Evolutionary conservation across 2,888 invertebrate species (phyloP), one percentile per base, ranked within the genome.

Genomic region (Spodoptera littoralis): DNA sequence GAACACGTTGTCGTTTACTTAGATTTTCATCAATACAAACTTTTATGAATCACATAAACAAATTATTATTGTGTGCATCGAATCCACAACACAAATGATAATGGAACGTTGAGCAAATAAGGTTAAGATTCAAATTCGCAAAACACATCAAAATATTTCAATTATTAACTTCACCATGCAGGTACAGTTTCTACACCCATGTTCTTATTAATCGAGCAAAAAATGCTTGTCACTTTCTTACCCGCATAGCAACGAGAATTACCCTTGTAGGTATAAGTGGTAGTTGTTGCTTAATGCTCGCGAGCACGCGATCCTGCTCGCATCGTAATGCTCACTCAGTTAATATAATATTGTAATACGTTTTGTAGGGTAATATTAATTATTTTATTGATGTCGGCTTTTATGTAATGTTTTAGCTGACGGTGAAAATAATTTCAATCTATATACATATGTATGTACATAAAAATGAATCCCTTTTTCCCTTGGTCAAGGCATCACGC

Each of bases 281-380:
- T 42, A 41, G 57, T 71, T 72, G 53, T 58, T 41, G 54, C 55
- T 56, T 82, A 84, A 84, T 80, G 78, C 72, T 71, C 18, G 30
- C 36, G 42, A 60, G 70, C 84, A 84, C 84, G 84, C 84, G 71
- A 82, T 65, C 64, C 11, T 36, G 56, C 67, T 65, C 55, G 55
- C 45, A 51, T 82, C 73, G 81, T 79, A 70, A 76, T 76, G 79
- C 79, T 83, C 79, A 80, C 70, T 50, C 77, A 79, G 82, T 82
- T 85, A 85, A 85, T 85, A 80, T 76, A 73, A 71, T 71, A 81
- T 80, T 85, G 82, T 84, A 74, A 73, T 65, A 70, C 73, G 63
- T 61, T 58, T 47, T 71, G 45, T 59, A 72, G 61, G 43, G 61
- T 61, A 54, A 62, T 63, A 72, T 72, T 72, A 73, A 72, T 73